Conservation (phyloP, 1,140 invertebrate genomes). For the Ylistrum balloti region DNA sequence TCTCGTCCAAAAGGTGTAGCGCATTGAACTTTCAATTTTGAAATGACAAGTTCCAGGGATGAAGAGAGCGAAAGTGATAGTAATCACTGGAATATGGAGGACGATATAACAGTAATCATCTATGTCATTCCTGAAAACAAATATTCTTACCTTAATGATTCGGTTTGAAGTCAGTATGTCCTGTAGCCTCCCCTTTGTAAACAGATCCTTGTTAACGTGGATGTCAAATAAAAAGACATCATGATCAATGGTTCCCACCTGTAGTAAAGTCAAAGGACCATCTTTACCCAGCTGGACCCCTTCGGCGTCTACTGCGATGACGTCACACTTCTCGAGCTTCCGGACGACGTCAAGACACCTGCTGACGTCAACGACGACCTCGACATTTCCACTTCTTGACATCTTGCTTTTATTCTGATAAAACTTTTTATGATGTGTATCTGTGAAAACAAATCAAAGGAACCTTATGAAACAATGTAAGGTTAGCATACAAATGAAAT, state of each 20-base stretch:
- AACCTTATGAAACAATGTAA: too few species aligned
- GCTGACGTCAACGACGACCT: background rate
- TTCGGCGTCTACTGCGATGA: slow-evolving; percentile 52
- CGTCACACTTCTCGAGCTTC: background rate
- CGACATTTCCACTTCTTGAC: background rate
- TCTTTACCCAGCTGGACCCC: slow-evolving; percentile 51
- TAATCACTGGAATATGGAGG: too few species aligned
- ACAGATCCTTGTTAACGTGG: slow-evolving; percentile 86
- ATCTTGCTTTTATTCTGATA: background rate
- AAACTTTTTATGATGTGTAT: too few species aligned
- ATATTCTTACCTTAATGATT: slow-evolving; percentile 89
- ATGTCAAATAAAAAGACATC: slow-evolving; percentile 91
- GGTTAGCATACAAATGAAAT: too few species aligned
- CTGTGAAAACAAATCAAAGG: too few species aligned
- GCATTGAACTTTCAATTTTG: too few species aligned
- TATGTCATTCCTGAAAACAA: too few species aligned
- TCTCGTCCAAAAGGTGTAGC: too few species aligned
- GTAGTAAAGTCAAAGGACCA: slow-evolving; percentile 89
- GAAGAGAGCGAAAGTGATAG: too few species aligned
- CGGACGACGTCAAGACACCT: slow-evolving; percentile 22
- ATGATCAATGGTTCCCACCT: slow-evolving; percentile 91
- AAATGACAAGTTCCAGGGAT: too few species aligned
- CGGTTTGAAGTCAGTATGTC: slow-evolving; percentile 90
- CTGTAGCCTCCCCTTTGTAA: slow-evolving; percentile 90
- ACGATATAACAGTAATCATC: too few species aligned